A percentile compares a stretch with the other conserved stretches of the same genome.
Evolutionary conservation across 2,888 invertebrate genomes (phyloP).

Genomic region (Sarcophaga variegata): DNA sequence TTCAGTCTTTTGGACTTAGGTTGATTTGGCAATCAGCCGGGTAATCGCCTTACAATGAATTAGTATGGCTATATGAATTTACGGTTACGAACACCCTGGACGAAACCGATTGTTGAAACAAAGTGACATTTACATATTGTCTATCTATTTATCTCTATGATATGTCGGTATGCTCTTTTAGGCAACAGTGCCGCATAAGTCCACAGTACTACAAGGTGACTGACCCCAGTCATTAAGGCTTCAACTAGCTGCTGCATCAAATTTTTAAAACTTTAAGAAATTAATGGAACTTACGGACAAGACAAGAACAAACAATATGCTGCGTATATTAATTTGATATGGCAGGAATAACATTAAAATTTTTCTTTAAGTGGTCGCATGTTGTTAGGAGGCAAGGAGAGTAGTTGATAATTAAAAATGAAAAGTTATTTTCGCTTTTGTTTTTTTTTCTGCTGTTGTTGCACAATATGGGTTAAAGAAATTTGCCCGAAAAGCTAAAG

Average conservation of each 20-base stretch:
- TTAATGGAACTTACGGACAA: not conserved
- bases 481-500: not conserved
- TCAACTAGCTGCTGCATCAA: slow-evolving; percentile 44
- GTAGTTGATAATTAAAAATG: no score
- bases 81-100: no score
- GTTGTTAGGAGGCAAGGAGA: no score
- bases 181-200: no score
- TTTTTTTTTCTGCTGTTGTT: not conserved
- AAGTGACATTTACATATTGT: slow-evolving; percentile 43
- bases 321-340: no score
- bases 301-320: no score
- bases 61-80: no score
- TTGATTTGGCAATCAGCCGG: no score
- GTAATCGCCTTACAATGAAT: no score
- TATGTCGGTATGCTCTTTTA: not conserved
- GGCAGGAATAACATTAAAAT: not conserved
- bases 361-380: no score
- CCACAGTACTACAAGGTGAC: not conserved
- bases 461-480: not conserved
- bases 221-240: slow-evolving; percentile 25
- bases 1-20: no score
- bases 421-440: no score
- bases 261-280: slow-evolving; percentile 25
- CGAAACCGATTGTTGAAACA: not conserved
- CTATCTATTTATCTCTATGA: not conserved